Evolutionary conservation across 2,113 vertebrate species (phyloP).

Genomic region (Ptilonorhynchus violaceus): DNA sequence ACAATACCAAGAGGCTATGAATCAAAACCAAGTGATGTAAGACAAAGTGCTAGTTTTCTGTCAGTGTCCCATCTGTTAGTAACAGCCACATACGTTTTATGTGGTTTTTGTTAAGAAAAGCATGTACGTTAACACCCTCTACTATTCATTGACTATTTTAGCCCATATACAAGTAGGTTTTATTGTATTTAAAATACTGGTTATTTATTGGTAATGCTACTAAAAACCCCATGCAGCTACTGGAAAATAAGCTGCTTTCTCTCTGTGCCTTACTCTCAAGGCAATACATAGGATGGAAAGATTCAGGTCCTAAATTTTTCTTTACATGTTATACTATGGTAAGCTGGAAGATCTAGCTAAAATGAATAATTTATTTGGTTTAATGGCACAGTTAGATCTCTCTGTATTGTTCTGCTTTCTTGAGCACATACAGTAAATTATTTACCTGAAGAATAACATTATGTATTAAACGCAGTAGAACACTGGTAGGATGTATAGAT

Average conservation of each 20-base stretch:
- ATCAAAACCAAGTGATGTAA: neutral
- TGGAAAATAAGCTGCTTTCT: neutral
- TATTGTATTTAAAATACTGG: neutral
- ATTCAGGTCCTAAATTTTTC: neutral
- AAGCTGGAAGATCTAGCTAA: neutral
- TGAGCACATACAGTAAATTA: neutral
- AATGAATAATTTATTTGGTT: neutral
- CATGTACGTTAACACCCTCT: accelerated
- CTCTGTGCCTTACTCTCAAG: neutral
- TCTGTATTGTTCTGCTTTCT: neutral
- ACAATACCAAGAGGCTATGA: neutral
- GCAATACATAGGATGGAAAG: neutral
- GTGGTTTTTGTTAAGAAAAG: neutral
- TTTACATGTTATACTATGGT: neutral
- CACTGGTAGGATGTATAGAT: neutral
- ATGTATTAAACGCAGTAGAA: neutral
- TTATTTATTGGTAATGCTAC: neutral
- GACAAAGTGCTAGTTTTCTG: neutral
- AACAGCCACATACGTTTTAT: neutral
- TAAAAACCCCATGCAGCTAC: neutral
- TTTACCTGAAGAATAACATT: neutral
- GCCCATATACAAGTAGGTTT: neutral
- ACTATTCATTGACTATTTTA: neutral
- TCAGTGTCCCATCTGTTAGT: neutral
- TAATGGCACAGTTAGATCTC: neutral